phyloP scores from a whole-genome alignment of 2,888 invertebrate genomes.

The Eulithis prunata region DNA sequence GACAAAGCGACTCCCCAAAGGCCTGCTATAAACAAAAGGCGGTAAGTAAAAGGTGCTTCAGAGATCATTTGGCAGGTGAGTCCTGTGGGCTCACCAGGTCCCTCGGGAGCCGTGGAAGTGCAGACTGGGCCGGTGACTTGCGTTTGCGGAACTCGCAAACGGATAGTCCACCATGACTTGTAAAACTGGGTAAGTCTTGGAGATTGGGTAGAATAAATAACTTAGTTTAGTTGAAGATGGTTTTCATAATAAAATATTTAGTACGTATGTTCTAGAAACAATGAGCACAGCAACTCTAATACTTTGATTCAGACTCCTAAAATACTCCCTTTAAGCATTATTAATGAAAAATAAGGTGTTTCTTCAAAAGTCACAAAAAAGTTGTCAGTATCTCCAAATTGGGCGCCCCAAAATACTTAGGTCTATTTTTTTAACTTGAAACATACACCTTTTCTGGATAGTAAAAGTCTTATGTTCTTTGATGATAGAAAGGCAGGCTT shows the following conservation, averaged over 20 bases:
- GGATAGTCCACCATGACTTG: constrained; percentile 16
- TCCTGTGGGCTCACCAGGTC: constrained; percentile 42
- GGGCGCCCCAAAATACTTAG: too few species aligned
- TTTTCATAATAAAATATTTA: neutral
- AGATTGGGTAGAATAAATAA: constrained; percentile 1
- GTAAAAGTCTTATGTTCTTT: too few species aligned
- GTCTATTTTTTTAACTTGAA: too few species aligned
- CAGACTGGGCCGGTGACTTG: constrained; percentile 37
- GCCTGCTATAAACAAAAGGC: constrained; percentile 58
- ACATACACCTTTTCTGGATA: too few species aligned
- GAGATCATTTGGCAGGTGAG: constrained; percentile 71
- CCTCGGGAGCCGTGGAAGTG: constrained; percentile 61
- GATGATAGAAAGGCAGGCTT: too few species aligned
- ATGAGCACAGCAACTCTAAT: too few species aligned
- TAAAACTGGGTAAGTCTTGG: constrained; percentile 7
- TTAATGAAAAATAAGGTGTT: too few species aligned
- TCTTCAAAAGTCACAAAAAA: too few species aligned
- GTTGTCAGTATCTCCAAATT: too few species aligned
- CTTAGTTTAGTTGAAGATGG: constrained; percentile 1
- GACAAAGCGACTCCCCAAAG: constrained; percentile 32
- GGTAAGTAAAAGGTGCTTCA: constrained; percentile 68
- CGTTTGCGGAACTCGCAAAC: constrained; percentile 27
- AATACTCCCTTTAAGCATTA: too few species aligned
- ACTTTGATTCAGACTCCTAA: too few species aligned
- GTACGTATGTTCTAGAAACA: too few species aligned